These are phyloP conservation scores for Gambusia yucatana DNA, from an alignment of 2,797 vertebrate species.

Conservation along the genomic window DNA sequence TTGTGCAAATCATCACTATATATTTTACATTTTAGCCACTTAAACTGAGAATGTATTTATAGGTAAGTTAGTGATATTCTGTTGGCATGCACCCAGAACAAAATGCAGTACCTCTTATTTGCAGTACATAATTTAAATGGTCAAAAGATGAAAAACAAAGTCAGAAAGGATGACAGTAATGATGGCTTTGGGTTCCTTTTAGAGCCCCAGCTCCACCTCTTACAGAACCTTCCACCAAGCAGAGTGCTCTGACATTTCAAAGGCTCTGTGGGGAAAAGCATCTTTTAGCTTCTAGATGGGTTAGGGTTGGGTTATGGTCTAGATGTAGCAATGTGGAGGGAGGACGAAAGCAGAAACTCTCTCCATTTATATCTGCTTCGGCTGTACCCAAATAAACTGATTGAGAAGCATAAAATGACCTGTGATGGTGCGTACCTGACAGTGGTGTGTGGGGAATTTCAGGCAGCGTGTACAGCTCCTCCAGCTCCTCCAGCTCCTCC, in stretches of 20 bases:
- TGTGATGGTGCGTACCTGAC: conserved; percentile 70
- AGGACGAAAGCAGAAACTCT: neutral
- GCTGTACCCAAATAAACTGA: neutral
- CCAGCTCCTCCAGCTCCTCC: conserved; percentile 7
- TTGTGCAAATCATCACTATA: neutral
- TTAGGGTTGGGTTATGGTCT: too few species aligned
- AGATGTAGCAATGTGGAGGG: neutral
- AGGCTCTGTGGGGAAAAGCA: neutral
- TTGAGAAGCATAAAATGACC: neutral
- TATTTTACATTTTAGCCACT: neutral
- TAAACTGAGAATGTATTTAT: neutral
- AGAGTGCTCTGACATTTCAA: neutral
- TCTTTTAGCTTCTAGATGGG: neutral
- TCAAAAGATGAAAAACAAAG: neutral
- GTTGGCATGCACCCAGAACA: neutral
- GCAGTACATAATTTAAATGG: neutral
- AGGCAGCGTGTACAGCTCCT: conserved; percentile 65
- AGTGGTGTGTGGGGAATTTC: conserved; percentile 74
- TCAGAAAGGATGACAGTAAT: neutral
- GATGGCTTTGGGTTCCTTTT: neutral
- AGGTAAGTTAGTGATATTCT: neutral
- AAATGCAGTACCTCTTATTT: neutral
- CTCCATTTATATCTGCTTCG: neutral
- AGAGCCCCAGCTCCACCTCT: neutral
- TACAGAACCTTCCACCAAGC: neutral